Base-by-base conservation (phyloP, 2,113 vertebrate species). In the Saccopteryx bilineata region DNA sequence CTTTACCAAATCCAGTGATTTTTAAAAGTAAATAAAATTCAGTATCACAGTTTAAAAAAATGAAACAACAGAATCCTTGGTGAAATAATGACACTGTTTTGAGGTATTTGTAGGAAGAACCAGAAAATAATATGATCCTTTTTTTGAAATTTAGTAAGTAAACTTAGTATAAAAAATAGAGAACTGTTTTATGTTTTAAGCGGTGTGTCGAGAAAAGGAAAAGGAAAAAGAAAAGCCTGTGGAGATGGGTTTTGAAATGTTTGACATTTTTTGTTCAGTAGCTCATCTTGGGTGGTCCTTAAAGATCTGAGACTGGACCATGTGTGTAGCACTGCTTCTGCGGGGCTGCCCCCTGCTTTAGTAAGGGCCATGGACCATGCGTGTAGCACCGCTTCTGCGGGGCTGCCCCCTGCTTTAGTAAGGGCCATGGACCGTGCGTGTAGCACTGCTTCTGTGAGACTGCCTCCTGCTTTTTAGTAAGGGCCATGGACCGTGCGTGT, bases 151-250 rank as follows among this genome's bases (percentile, higher is more conserved):
- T 86, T 56, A 68, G 54, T 54, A 76, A 82, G 33, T 28, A 63
- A 65, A 75, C 11, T 91, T 24, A 85, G 13, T 72, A 66, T 63
- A 56, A 87, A 93, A 80, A 69, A 24, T 4, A 4, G 28, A 31
- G 18, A 31, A 50, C 8, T 31, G 6, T 80, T 87, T 94, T 93
- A 80, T 85, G 24, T 86, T 87, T 81, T 72, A 76, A 58, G 91
- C 78, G 87, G 52, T 71, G 4, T 78, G 80, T 69, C 96, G 83
- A 94, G 52, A 33, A 74, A 95, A 90, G 58, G 87, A n/a, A 82
- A 31, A 39, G 7, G 58, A 66, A 46, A 93, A 74, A 26, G 23
- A 63, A 63, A 54, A 65, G 48, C 18, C 56, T 84, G 46, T 46
- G 83, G 80, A 78, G 56, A 68, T 75, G 74, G 31, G 39, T 39